Evolutionary conservation across 2,888 invertebrate species (phyloP).

Genomic region (Drosophila hamatofila): DNA sequence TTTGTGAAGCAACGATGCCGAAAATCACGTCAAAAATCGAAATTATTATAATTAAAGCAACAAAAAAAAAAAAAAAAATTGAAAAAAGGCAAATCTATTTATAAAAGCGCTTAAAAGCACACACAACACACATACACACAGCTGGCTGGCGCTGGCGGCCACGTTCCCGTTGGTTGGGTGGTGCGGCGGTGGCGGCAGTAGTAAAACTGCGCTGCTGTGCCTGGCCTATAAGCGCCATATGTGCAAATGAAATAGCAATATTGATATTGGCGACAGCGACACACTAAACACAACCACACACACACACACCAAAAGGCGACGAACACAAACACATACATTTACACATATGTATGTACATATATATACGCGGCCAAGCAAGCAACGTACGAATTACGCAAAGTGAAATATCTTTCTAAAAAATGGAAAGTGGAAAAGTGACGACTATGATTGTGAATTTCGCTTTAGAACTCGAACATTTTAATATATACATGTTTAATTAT

Average conservation of each 20-base stretch:
- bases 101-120: constrained; percentile 78
- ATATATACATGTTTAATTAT: constrained; percentile 6
- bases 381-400: constrained; percentile 84
- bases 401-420: constrained; percentile 80
- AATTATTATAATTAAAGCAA: constrained; percentile 77
- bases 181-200: constrained; percentile 54
- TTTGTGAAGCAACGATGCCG: constrained; percentile 58
- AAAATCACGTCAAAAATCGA: constrained; percentile 73
- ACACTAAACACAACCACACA: constrained; percentile 49
- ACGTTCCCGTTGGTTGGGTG: constrained; percentile 53
- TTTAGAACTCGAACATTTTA: constrained; percentile 35
- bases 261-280: constrained; percentile 71
- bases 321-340: constrained; percentile 41
- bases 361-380: constrained; percentile 58
- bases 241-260: constrained; percentile 65
- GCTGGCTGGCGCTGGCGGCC: constrained; percentile 57
- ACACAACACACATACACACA: constrained; percentile 44
- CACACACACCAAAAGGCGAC: constrained; percentile 33
- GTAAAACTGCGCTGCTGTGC: constrained; percentile 63
- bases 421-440: constrained; percentile 79
- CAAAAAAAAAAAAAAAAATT: constrained; percentile 60
- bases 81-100: constrained; percentile 81
- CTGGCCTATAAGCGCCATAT: constrained; percentile 51
- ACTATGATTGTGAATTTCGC: constrained; percentile 44
- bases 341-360: constrained; percentile 26